Evolutionary conservation across 2,113 vertebrate species (phyloP).

Genomic region (Gymnorhina tibicen): DNA sequence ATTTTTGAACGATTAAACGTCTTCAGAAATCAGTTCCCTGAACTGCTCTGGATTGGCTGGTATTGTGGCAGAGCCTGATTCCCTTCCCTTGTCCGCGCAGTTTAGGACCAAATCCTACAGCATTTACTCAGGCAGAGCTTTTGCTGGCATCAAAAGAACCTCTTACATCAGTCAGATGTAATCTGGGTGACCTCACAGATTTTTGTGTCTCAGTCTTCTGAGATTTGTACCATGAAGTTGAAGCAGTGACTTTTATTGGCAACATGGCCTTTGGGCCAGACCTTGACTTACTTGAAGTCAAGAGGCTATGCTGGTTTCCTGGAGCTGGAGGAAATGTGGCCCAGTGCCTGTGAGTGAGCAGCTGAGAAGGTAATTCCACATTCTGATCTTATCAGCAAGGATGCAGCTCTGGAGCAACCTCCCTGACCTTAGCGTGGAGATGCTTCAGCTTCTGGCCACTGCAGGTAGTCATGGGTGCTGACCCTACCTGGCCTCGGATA

Average conservation of each 20-base stretch:
- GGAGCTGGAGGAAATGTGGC: neutral
- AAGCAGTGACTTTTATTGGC: neutral
- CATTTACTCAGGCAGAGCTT: neutral
- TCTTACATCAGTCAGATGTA: neutral
- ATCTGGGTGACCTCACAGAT: neutral
- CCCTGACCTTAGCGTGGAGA: neutral
- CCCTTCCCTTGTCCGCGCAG: neutral
- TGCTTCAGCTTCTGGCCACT: neutral
- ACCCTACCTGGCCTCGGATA: rapidly evolving
- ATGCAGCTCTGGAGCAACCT: neutral
- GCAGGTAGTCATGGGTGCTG: neutral
- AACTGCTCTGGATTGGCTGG: neutral
- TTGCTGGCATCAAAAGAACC: neutral
- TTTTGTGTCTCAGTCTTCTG: neutral
- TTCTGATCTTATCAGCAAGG: neutral
- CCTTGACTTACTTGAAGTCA: neutral
- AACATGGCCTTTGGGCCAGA: neutral
- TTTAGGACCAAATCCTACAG: neutral
- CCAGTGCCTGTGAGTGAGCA: neutral
- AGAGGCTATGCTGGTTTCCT: neutral
- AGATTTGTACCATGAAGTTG: neutral
- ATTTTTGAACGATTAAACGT: neutral
- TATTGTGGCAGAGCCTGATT: neutral
- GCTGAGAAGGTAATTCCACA: neutral
- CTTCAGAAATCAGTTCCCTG: neutral